These are phyloP conservation scores for Ooceraea biroi DNA, from an alignment of 1,140 invertebrate species.

Conservation along the genomic window DNA sequence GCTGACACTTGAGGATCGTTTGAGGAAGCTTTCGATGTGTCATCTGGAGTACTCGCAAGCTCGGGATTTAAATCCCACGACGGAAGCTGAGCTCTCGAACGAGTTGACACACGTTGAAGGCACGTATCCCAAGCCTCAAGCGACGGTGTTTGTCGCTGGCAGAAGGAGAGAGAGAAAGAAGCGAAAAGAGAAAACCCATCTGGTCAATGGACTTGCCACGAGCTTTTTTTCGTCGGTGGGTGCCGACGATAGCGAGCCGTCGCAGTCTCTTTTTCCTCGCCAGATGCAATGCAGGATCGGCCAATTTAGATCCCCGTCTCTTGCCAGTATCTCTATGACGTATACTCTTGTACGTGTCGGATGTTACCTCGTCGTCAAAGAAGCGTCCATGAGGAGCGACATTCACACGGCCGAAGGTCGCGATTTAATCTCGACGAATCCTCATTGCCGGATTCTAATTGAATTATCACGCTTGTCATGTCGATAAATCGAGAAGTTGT, in stretches of 20 bases:
- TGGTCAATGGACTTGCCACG: constrained; percentile 80
- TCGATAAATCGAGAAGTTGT: constrained; percentile 27
- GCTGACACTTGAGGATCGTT: background rate
- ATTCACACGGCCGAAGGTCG: constrained; percentile 55
- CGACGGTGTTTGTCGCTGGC: constrained; percentile 44
- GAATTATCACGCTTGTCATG: constrained; percentile 44
- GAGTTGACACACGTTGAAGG: constrained; percentile 44
- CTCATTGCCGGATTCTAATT: constrained; percentile 27
- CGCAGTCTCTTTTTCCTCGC: constrained; percentile 68
- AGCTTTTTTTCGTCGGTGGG: constrained; percentile 66
- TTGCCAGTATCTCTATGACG: constrained; percentile 42
- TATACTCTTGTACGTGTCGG: constrained; percentile 55
- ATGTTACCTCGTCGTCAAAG: constrained; percentile 45
- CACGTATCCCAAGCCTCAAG: constrained; percentile 45
- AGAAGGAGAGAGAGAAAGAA: constrained; percentile 1
- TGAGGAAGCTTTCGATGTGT: background rate
- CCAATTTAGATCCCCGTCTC: constrained; percentile 67
- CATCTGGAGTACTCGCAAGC: constrained; percentile 35
- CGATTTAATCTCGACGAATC: constrained; percentile 39
- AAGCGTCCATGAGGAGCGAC: background rate
- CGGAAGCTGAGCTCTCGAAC: constrained; percentile 38
- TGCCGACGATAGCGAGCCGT: constrained; percentile 66
- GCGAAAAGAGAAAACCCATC: constrained; percentile 71
- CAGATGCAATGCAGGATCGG: constrained; percentile 77
- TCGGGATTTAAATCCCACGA: constrained; percentile 62